A percentile compares a stretch with the other conserved stretches of the same genome.
phyloP scores from a whole-genome alignment of 2,113 vertebrate genomes.

The Antigone vipio region DNA sequence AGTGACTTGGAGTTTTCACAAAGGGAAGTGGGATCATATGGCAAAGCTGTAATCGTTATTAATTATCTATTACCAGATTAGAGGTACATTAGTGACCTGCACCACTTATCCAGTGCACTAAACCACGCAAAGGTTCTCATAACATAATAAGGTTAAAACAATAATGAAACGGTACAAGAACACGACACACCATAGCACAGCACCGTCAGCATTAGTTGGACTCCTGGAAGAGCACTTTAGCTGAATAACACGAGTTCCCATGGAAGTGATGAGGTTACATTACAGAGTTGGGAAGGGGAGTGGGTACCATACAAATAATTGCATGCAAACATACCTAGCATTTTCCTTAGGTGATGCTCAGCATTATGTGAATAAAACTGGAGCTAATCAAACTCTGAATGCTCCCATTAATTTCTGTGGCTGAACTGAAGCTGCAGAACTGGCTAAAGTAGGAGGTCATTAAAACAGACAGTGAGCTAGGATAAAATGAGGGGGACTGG shows the following conservation, averaged over 20 bases:
- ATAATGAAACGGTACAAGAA: not conserved
- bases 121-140: not conserved
- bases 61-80: conserved; percentile 49
- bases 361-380: not conserved
- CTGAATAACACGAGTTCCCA: accelerated
- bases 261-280: not conserved
- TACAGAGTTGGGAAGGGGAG: not conserved
- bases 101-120: not conserved
- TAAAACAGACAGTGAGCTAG: not conserved
- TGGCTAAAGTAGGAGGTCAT: not conserved
- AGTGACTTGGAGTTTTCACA: not conserved
- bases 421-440: not conserved
- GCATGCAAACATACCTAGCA: not conserved
- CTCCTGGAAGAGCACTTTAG: not conserved
- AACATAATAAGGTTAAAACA: conserved; percentile 23
- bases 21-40: conserved; percentile 13
- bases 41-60: conserved; percentile 11
- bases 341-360: not conserved
- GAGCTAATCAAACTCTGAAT: not conserved
- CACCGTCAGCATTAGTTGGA: accelerated
- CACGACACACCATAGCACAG: not conserved
- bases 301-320: not conserved
- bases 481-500: not conserved
- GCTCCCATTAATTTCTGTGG: not conserved
- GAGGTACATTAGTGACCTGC: conserved; percentile 31